Conservation (phyloP, 2,888 invertebrate species). For the Clunio marinus region DNA sequence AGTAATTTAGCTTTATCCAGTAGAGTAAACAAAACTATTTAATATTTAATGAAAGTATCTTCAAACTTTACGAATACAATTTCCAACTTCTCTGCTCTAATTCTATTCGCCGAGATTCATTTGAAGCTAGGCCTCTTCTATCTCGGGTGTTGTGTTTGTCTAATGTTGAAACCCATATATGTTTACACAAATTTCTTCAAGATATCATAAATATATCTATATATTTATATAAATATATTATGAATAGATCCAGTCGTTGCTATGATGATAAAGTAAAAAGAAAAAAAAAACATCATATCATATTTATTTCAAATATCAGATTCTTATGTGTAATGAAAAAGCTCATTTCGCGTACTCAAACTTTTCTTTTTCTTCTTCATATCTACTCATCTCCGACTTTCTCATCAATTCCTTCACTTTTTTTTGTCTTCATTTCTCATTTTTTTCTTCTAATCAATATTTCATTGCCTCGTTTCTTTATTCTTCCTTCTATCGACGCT, state of each 20-base stretch:
- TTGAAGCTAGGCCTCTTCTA: slow-evolving; percentile 18
- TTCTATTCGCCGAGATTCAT: neutral
- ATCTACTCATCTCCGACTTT: neutral
- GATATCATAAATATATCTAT: neutral
- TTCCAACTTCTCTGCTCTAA: too few species aligned
- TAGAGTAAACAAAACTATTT: too few species aligned
- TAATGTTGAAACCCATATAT: slow-evolving; percentile 38
- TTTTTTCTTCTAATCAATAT: slow-evolving; percentile 34
- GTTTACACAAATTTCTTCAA: slow-evolving; percentile 37
- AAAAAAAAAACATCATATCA: too few species aligned
- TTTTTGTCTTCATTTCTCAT: slow-evolving; percentile 9
- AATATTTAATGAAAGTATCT: too few species aligned
- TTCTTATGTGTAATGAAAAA: too few species aligned
- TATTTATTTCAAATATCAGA: too few species aligned
- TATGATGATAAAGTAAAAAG: too few species aligned
- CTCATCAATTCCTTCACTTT: neutral
- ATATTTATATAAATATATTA: neutral
- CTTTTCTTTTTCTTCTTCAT: neutral
- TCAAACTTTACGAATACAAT: too few species aligned
- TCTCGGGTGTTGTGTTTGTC: slow-evolving; percentile 38
- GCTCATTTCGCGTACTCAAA: neutral
- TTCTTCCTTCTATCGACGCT: neutral
- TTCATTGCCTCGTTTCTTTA: slow-evolving; percentile 25
- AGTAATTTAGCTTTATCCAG: too few species aligned
- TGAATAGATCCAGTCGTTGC: neutral